phyloP scores from a whole-genome alignment of 1,140 invertebrate genomes.

The Drosophila gunungcola region DNA sequence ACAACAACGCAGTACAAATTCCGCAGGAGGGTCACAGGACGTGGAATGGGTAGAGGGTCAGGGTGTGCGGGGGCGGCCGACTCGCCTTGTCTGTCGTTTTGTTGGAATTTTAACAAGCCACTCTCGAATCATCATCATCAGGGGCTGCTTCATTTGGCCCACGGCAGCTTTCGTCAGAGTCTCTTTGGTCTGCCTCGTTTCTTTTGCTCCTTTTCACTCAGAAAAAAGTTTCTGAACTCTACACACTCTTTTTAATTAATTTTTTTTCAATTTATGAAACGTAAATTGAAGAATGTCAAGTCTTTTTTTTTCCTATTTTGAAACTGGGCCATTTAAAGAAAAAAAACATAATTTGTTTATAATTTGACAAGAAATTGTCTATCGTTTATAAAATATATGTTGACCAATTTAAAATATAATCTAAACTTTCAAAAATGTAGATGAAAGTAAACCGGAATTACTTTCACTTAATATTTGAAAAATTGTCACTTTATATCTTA shows the following conservation, averaged over 20 bases:
- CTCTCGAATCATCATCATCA: conserved; percentile 68
- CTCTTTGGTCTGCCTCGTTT: conserved; percentile 9
- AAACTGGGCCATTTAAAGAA: no score
- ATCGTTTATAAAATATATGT: no score
- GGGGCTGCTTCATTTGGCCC: conserved; percentile 51
- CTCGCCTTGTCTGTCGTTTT: conserved; percentile 43
- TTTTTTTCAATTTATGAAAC: no score
- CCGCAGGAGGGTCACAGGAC: conserved; percentile 10
- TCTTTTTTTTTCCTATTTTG: no score
- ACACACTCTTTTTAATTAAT: no score
- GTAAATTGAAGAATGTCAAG: no score
- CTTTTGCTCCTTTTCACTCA: conserved; percentile 4
- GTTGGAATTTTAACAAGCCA: conserved; percentile 80
- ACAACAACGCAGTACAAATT: conserved; percentile 61
- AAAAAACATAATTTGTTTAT: no score
- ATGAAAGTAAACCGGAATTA: no score
- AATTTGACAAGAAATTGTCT: no score
- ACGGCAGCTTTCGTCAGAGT: conserved; percentile 32
- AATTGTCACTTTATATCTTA: background rate
- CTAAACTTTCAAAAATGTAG: no score
- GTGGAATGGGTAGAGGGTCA: background rate
- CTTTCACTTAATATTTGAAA: background rate
- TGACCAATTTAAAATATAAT: no score
- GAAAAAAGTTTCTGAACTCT: background rate
- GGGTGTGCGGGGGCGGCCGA: conserved; percentile 6